Base-by-base conservation (phyloP, 2,113 vertebrate species). In the Microcebus tavaratra region DNA sequence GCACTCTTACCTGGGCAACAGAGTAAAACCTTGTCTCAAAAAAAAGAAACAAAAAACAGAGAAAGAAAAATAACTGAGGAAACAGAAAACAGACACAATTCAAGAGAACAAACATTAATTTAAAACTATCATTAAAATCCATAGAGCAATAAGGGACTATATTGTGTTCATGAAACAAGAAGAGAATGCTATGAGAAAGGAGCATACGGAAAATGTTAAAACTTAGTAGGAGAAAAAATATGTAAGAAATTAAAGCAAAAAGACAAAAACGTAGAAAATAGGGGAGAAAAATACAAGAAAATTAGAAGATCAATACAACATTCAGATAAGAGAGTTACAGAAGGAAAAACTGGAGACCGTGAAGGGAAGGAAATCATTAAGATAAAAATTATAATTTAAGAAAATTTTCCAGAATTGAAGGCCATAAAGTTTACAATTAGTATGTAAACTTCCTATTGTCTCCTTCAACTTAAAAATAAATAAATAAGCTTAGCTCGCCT, bases 161-260 rank as follows among this genome's bases (percentile, higher is more conserved):
- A 57, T 31, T 86, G 21, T 81, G 80, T 39, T 65, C 39, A 85
- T 25, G 31, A 88, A 94, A 96, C n/a, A 91, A 97, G 86, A 95
- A 85, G 29, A 93, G 59, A 59, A 88, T 25, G 36, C 13, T 31
- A 36, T 50, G 50, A 70, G 15, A 97, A 79, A 90, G 25, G 42
- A n/a, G 42, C 11, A 34, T 25, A 68, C 2, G 34, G 23, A 92
- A 92, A n/a, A 65, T 21, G 48, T 90, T 48, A 59, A 83, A 67
- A 78, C 14, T 95, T 48, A 39, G 2, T 81, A 59, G 31, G 42
- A 86, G 34, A 12, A 36, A 59, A 50, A 11, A 70, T 61, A 0
- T 31, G 18, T 14, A n/a, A 78, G 63, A 73, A 90, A 87, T 83
- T 76, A 87, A 36, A 92, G 34, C 4, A 82, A 59, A 93, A 95